These are phyloP conservation scores for Macropodus opercularis DNA, from an alignment of 2,797 vertebrate genomes.

Conservation along the genomic window DNA sequence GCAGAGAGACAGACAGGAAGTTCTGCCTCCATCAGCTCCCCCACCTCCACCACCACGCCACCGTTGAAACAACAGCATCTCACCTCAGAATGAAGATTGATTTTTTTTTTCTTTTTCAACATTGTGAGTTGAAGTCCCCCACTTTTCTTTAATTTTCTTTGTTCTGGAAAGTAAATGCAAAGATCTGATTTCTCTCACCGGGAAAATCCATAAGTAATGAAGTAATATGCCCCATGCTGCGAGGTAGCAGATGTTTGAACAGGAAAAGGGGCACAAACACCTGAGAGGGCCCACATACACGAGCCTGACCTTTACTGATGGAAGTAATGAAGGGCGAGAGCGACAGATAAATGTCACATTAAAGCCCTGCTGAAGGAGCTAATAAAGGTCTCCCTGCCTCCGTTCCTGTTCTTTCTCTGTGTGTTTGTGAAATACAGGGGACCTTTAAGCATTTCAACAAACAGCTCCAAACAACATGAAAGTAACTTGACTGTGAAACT, in stretches of 20 bases:
- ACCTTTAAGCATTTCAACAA: slow-evolving; percentile 24
- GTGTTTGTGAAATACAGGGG: slow-evolving; percentile 18
- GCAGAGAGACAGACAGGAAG: slow-evolving; percentile 64
- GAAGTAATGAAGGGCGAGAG: slow-evolving; percentile 58
- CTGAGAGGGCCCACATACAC: slow-evolving; percentile 34
- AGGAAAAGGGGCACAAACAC: slow-evolving; percentile 23
- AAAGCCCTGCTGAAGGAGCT: slow-evolving; percentile 46
- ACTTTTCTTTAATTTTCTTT: neutral
- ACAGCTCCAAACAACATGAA: slow-evolving; percentile 10
- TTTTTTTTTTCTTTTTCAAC: slow-evolving; percentile 3
- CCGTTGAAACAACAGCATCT: slow-evolving; percentile 8
- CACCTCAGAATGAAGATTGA: slow-evolving; percentile 16
- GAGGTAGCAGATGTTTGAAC: slow-evolving; percentile 40
- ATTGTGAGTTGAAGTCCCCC: neutral
- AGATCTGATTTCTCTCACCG: slow-evolving; percentile 2
- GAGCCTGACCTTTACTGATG: slow-evolving; percentile 65
- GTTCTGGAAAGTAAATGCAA: slow-evolving; percentile 17
- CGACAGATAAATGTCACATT: slow-evolving; percentile 62
- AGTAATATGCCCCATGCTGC: slow-evolving; percentile 10
- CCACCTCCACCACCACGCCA: neutral
- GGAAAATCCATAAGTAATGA: slow-evolving; percentile 30
- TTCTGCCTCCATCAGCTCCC: slow-evolving; percentile 51
- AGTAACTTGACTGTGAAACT: slow-evolving; percentile 4
- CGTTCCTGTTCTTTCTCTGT: neutral
- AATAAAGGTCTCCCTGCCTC: slow-evolving; percentile 34